Evolutionary conservation across 1,140 invertebrate genomes (phyloP).

Genomic region (Euura saliciscinereae): DNA sequence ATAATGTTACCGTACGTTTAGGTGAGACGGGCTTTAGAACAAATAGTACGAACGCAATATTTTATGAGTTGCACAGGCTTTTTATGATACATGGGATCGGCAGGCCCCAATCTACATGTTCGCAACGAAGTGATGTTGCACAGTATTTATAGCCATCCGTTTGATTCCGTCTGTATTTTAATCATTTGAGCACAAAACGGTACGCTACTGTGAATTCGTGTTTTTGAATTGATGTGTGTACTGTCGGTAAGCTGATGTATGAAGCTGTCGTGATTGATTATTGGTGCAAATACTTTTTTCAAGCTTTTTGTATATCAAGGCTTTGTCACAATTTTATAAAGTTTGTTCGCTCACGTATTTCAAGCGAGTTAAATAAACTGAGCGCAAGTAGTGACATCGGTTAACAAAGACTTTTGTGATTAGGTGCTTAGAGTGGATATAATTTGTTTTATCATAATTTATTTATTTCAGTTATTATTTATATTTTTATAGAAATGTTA

Average conservation of each 20-base stretch:
- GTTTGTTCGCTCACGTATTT: neutral
- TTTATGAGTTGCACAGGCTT: constrained; percentile 7
- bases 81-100: constrained; percentile 19
- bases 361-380: neutral
- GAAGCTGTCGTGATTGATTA: neutral
- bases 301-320: neutral
- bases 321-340: neutral
- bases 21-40: neutral
- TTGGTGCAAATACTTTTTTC: neutral
- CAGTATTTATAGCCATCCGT: constrained; percentile 24
- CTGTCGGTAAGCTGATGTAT: neutral
- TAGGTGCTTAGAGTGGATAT: neutral
- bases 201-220: neutral
- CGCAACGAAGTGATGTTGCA: constrained; percentile 9
- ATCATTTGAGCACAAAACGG: constrained; percentile 1
- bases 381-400: neutral
- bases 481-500: neutral
- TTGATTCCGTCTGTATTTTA: constrained; percentile 30
- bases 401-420: neutral
- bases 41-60: neutral
- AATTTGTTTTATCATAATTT: neutral
- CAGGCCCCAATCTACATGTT: constrained; percentile 30
- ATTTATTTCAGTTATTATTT: neutral
- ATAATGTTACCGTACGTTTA: neutral
- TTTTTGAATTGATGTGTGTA: neutral